Base-by-base conservation (phyloP, 1,140 invertebrate genomes). In the Nymphalis io region DNA sequence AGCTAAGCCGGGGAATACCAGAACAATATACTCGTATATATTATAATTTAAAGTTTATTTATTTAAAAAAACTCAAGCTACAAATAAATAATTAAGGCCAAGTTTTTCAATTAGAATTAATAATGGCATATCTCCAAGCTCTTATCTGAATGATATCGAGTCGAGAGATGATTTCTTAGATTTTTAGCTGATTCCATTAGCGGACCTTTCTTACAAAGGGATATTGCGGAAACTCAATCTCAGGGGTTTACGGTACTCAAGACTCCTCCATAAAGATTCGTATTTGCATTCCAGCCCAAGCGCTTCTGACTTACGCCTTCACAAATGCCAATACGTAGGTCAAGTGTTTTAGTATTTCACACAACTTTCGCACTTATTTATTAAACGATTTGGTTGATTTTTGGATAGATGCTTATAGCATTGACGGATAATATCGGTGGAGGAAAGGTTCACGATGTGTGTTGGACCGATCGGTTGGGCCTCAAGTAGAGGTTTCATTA, bases 241-340 rank as follows among this genome's bases (percentile, higher is more conserved):
- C 74, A 67, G 64, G 75, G 79, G 76, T 80, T 86, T 83, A 82
- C 72, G 77, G 72, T 74, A 72, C 80, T 79, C 73, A 60, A 67
- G 76, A 75, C 74, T 81, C 74, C 63, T 82, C 75, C 78, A 83
- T 83, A 88, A 87, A 88, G 83, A 88, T 83, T 83, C 79, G 79
- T 86, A 88, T 90, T 90, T 90, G 86, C 85, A 87, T 90, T 85
- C 78, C 77, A 73, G 69, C 76, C 76, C 71, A 69, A 80, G 76
- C 78, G 82, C 83, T 87, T 86, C 75, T 76, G 77, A 78, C 80
- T 81, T 79, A 76, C 76, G 79, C 78, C 73, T 70, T 73, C 66
- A 68, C 70, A 69, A 74, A 79, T 80, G 81, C 79, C 82, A 82
- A 83, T 84, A 85, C 74, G 68, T 55, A 79, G 81, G 84, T 85